Evolutionary conservation across 2,113 vertebrate genomes (phyloP), one percentile per base, ranked within the genome.

Genomic region (Mormoops blainvillei): DNA sequence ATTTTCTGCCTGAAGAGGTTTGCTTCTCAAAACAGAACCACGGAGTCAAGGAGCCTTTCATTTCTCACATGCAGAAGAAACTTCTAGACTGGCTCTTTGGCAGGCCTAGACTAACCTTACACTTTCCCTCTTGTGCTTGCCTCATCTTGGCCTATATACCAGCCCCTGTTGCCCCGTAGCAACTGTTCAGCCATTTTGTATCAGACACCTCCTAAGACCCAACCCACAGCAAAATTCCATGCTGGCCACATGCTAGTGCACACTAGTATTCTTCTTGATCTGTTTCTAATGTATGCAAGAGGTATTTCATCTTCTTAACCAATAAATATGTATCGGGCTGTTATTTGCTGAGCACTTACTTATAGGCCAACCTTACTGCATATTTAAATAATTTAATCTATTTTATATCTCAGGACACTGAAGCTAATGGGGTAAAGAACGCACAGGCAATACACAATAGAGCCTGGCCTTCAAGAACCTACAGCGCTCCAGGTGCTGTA

Each of bases 1-100:
- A 41, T 87, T 95, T 86, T 87, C 80, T 93, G 82, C 71, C 92
- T 96, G 74, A 41, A 48, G 70, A 91, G n/a, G 26, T 92, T 77
- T 97, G 84, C 87, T 11, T 56, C 73, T 88, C 90, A 93, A 70
- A 95, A 92, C n/a, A 92, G 87, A 95, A 85, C 36, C 67, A 43
- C 14, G 38, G 36, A 83, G 77, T 81, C 38, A 68, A 83, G 82
- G 38, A 94, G 48, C 4, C 58, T 78, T 58, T 89, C 58, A 61
- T 81, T 94, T 65, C 61, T 65, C 56, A 73, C 80, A 48, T 28
- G 36, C n/a, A 85, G 24, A 77, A 84, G 76, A 78, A 94, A 90
- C 2, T 65, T 86, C 58, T 87, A 90, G 36, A 10, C 50, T 36
- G 20, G 19, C 10, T 95, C 61, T 83, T 85, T 65, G 83, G 50